Evolutionary conservation across 2,113 vertebrate genomes (phyloP).

Genomic region (Camelus bactrianus): DNA sequence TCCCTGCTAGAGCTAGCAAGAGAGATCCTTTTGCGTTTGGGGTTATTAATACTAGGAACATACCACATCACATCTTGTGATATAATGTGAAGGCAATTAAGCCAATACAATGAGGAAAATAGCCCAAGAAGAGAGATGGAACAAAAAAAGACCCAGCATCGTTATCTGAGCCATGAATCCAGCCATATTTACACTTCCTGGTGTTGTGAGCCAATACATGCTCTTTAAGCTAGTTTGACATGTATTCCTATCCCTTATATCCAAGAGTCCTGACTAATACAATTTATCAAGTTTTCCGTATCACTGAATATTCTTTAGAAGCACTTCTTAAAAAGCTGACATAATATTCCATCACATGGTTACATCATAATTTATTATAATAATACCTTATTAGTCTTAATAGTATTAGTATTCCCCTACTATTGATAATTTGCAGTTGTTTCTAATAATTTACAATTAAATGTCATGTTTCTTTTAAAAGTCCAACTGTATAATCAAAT

Average conservation of each 20-base stretch:
- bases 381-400: neutral
- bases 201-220: neutral
- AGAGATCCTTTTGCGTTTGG: neutral
- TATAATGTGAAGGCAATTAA: neutral
- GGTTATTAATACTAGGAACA: neutral
- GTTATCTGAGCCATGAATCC: neutral
- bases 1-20: neutral
- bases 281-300: neutral
- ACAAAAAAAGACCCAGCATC: neutral
- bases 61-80: neutral
- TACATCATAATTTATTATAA: neutral
- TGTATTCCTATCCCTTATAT: neutral
- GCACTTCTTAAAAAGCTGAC: neutral
- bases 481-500: neutral
- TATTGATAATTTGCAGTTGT: neutral
- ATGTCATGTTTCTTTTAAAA: conserved; percentile 19
- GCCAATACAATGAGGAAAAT: neutral
- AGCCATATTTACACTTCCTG: neutral
- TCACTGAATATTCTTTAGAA: neutral
- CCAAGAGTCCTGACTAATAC: neutral
- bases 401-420: neutral
- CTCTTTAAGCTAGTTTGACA: neutral
- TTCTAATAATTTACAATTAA: conserved; percentile 22
- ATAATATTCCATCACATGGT: neutral
- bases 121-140: neutral